Base-by-base conservation (phyloP, 1,140 invertebrate species). In the Philopotamus ludificatus region DNA sequence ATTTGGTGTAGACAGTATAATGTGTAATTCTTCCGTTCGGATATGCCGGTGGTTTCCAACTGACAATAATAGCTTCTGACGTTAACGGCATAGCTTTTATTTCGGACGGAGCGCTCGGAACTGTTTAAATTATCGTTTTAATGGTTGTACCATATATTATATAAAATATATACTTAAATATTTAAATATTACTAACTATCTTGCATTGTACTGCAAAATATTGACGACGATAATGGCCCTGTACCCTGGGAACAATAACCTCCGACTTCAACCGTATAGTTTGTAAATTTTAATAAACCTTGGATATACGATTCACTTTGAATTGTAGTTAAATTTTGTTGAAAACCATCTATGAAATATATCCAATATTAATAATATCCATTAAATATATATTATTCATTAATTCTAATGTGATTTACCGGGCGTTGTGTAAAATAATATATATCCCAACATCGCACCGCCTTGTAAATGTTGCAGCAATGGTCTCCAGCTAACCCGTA, bases 181-280 rank as follows among this genome's bases (percentile, higher is more conserved):
- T 44, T 44, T 18, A 44, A 3, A 3, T 44, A 49, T 71, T 42
- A 74, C 74, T 72, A 77, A 89, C 87, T 82, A 77, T 94, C 89
- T 77, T 94, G 89, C 63, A 90, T 85, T 0, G 93, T 95, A 23
- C 84, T 83, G 72, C 92, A 93, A 72, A 86, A 87, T 54, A 94
- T 84, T 2, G 91, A 84, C 45, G 81, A 78, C 65, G 91, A 92
- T 47, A 86, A 80, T 0, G 89, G 84, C 8, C 93, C 93, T 71
- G 91, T 88, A 0, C 92, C 93, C n/a, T 86, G 89, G 49, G 86
- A 84, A 0, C 92, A 95, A 71, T 88, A 94, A 1, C 92, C 93
- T 67, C 92, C 78, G 0, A 95, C 89, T 72, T 90, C 86, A 8
- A 95, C 83, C 3, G 89, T 93, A 74, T 95, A 95, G 77, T 91